These are phyloP conservation scores for Thalpophila matura DNA, from an alignment of 2,888 invertebrate genomes.

Conservation along the genomic window DNA sequence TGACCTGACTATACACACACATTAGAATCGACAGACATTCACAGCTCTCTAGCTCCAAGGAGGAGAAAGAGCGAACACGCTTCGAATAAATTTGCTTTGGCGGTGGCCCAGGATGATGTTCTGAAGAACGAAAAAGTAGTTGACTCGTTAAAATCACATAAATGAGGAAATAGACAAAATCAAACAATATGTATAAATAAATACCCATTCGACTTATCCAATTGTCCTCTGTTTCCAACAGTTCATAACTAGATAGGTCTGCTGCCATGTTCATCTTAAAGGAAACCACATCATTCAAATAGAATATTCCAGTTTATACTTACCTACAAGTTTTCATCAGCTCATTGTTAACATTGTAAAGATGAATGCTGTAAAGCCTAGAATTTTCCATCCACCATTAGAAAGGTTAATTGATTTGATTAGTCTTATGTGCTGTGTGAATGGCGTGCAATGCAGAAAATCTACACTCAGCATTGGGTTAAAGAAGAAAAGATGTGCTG, in stretches of 20 bases:
- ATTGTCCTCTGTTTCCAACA: constrained; percentile 53
- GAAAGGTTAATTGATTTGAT: too few relatives aligned
- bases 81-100: constrained; percentile 51
- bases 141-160: background rate
- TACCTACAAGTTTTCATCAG: too few relatives aligned
- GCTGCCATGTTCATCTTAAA: constrained; percentile 35
- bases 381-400: too few relatives aligned
- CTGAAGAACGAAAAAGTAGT: constrained; percentile 40
- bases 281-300: too few relatives aligned
- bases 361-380: too few relatives aligned
- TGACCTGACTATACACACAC: constrained; percentile 90
- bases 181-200: background rate
- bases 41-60: constrained; percentile 89
- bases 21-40: constrained; percentile 90
- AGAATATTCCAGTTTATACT: too few relatives aligned
- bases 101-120: constrained; percentile 34
- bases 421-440: too few relatives aligned
- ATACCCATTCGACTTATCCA: constrained; percentile 54
- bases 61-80: constrained; percentile 84
- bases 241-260: constrained; percentile 51
- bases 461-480: too few relatives aligned
- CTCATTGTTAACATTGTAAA: too few relatives aligned
- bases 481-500: too few relatives aligned
- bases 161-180: background rate
- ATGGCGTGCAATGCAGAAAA: too few relatives aligned